Percentiles rank a stretch among this genome's conserved stretches.
phyloP scores from a whole-genome alignment of 1,140 invertebrate species.

The Drosophila pseudoananassae region DNA sequence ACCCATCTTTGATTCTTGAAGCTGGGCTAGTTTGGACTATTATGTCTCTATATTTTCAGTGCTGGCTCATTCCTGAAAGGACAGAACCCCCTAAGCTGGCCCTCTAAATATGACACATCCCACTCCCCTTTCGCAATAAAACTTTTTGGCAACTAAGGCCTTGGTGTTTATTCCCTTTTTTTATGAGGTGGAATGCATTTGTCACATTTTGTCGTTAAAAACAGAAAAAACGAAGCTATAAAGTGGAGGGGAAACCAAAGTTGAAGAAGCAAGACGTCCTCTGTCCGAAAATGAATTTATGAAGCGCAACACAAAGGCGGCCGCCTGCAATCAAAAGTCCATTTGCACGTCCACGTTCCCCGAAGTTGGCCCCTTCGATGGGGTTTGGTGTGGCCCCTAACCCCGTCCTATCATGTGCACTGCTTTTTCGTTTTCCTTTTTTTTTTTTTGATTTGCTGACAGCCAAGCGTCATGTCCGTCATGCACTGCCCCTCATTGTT shows the following conservation, averaged over 20 bases:
- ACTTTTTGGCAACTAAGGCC: neutral
- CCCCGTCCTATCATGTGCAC: too few species aligned
- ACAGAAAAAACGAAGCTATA: constrained; percentile 46
- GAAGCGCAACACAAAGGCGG: constrained; percentile 33
- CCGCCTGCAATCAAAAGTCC: constrained; percentile 74
- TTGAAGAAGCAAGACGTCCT: too few species aligned
- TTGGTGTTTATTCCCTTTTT: neutral
- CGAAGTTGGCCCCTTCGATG: constrained; percentile 6
- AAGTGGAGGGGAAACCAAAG: neutral
- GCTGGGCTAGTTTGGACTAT: too few species aligned
- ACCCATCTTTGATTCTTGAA: too few species aligned
- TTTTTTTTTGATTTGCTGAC: constrained; percentile 55
- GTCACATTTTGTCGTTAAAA: constrained; percentile 31
- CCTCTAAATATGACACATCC: too few species aligned
- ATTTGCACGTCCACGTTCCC: constrained; percentile 64
- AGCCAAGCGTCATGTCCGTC: constrained; percentile 61
- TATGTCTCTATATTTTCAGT: too few species aligned
- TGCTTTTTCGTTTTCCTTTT: too few species aligned
- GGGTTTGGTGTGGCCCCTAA: too few species aligned
- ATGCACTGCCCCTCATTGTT: constrained; percentile 16
- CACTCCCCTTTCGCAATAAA: neutral
- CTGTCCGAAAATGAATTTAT: neutral
- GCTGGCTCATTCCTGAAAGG: too few species aligned
- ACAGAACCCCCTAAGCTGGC: too few species aligned
- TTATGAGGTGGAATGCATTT: constrained; percentile 5